These are phyloP conservation scores for Acanthoscelides obtectus DNA, from an alignment of 2,888 invertebrate genomes.

Conservation along the genomic window DNA sequence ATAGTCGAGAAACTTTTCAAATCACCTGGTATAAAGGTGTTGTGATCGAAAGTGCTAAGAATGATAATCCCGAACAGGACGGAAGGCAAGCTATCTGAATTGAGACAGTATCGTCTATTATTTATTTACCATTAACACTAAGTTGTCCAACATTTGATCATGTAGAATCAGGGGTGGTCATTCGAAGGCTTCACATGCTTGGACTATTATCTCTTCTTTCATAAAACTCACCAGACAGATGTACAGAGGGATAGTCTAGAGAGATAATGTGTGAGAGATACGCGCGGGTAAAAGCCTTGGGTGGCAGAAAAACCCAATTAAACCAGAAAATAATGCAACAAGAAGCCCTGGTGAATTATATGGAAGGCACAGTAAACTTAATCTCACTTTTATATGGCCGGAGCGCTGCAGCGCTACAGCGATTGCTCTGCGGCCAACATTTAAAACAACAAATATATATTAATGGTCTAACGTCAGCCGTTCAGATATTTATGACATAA, in stretches of 20 bases:
- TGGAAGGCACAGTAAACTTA: not conserved
- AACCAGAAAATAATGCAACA: not conserved
- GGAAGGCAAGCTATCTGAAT: no score
- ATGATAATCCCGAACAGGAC: no score
- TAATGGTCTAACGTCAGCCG: constrained; percentile 2
- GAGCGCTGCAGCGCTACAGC: not conserved
- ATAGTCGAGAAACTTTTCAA: no score
- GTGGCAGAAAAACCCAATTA: not conserved
- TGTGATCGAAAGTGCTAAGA: no score
- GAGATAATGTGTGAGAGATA: not conserved
- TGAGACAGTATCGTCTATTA: no score
- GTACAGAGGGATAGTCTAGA: not conserved
- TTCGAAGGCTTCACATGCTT: no score
- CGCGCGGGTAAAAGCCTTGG: not conserved
- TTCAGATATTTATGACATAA: constrained; percentile 3
- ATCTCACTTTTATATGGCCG: not conserved
- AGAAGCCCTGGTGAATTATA: not conserved
- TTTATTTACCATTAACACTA: no score
- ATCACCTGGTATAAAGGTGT: no score
- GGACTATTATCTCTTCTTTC: no score
- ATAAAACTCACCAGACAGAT: not conserved
- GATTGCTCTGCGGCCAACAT: not conserved
- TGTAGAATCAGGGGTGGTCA: no score
- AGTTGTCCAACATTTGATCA: no score
- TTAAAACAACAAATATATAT: not conserved